Percentiles rank a stretch among this genome's conserved stretches.
phyloP scores from a whole-genome alignment of 2,113 vertebrate genomes.

The Columba livia region DNA sequence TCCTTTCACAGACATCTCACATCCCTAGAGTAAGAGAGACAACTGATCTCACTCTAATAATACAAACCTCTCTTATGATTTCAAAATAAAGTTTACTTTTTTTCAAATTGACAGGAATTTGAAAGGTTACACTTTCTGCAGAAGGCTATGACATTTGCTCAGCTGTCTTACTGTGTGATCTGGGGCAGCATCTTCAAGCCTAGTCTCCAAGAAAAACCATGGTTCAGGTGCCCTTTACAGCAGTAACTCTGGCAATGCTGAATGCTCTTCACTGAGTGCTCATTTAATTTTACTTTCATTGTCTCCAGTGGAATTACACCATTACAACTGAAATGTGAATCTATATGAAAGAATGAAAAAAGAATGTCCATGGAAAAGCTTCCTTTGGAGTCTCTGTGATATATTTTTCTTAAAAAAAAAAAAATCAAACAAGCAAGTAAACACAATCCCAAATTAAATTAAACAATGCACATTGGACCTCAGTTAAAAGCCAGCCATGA shows the following conservation, averaged over 20 bases:
- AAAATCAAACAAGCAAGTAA: not conserved
- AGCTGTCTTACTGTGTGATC: not conserved
- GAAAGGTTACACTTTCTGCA: not conserved
- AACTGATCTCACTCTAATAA: not conserved
- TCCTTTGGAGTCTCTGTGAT: not conserved
- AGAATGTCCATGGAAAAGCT: not conserved
- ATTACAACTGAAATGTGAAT: not conserved
- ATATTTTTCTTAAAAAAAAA: not conserved
- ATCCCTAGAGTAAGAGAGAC: not conserved
- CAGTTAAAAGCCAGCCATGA: not conserved
- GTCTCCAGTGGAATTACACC: not conserved
- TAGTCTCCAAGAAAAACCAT: not conserved
- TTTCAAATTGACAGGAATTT: not conserved
- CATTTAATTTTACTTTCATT: not conserved
- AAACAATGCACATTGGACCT: not conserved
- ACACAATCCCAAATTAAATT: not conserved
- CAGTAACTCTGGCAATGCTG: not conserved
- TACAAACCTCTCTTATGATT: not conserved
- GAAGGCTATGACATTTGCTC: not conserved
- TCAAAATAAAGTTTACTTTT: not conserved
- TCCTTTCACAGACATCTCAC: not conserved
- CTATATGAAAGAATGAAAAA: not conserved
- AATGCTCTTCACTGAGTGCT: not conserved
- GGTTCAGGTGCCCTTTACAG: not conserved
- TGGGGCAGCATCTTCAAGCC: not conserved